phyloP scores from a whole-genome alignment of 2,113 vertebrate species.

The Oxygymnocypris stewartii region DNA sequence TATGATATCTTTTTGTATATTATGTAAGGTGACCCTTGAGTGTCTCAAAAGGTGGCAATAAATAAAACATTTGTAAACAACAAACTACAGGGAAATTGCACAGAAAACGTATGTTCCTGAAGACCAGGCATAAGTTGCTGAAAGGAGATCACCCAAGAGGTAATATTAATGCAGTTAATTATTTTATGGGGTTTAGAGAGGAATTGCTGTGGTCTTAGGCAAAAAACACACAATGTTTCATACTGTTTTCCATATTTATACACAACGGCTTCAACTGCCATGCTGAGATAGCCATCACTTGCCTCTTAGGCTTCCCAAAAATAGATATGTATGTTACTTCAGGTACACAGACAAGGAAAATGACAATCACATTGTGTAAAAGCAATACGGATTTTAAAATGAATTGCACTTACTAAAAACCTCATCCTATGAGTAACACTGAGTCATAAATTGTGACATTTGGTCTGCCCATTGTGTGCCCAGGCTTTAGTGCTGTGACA shows the following conservation, averaged over 20 bases:
- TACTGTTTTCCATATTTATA: not conserved
- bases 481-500: slow-evolving; percentile 70
- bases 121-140: no score
- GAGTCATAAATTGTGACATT: not conserved
- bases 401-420: not conserved
- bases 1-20: not conserved
- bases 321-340: not conserved
- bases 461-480: no score
- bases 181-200: not conserved
- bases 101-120: no score
- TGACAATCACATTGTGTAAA: not conserved
- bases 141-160: no score
- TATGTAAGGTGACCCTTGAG: not conserved
- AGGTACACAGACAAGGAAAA: not conserved
- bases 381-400: not conserved
- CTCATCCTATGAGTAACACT: not conserved
- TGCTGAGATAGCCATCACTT: not conserved
- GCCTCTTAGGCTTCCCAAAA: not conserved
- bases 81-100: no score
- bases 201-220: not conserved
- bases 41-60: no score
- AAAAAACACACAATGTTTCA: not conserved
- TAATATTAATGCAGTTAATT: no score
- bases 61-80: no score
- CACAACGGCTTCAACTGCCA: not conserved